These are phyloP conservation scores for Meliscaeva auricollis DNA, from an alignment of 2,888 invertebrate species.

Conservation along the genomic window DNA sequence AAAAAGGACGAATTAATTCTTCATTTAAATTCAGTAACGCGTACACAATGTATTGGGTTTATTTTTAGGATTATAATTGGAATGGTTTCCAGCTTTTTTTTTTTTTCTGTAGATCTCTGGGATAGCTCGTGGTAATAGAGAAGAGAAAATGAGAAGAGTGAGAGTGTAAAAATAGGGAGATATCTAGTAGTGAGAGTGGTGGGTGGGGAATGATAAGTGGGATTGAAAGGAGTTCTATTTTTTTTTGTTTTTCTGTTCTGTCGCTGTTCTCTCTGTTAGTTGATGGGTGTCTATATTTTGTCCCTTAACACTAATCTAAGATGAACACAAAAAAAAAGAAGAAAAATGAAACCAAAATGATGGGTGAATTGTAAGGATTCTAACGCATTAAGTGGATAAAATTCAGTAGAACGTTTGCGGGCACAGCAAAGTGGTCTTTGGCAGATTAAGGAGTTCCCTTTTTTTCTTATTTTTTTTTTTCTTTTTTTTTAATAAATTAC, in stretches of 20 bases:
- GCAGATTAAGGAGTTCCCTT: slow-evolving; percentile 39
- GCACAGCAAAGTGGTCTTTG: slow-evolving; percentile 37
- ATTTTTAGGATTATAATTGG: slow-evolving; percentile 76
- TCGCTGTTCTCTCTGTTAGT: neutral
- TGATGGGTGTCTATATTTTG: slow-evolving; percentile 2
- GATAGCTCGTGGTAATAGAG: slow-evolving; percentile 1
- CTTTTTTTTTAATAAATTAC: slow-evolving; percentile 22
- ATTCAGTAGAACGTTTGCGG: slow-evolving; percentile 49
- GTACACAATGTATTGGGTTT: slow-evolving; percentile 79
- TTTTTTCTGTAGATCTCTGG: neutral
- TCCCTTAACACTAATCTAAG: slow-evolving; percentile 32
- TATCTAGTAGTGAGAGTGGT: slow-evolving; percentile 3
- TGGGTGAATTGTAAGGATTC: slow-evolving; percentile 58
- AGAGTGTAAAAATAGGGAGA: slow-evolving; percentile 9
- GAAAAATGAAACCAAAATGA: neutral
- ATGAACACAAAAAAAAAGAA: neutral
- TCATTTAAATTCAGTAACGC: slow-evolving; percentile 84
- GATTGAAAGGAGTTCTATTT: slow-evolving; percentile 7
- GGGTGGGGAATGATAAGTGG: slow-evolving; percentile 34
- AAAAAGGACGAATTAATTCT: slow-evolving; percentile 83
- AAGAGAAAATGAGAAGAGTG: too few relatives aligned
- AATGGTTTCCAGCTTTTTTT: slow-evolving; percentile 57
- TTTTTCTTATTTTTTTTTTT: neutral
- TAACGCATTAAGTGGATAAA: slow-evolving; percentile 69
- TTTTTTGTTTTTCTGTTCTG: too few relatives aligned